Evolutionary conservation across 1,140 invertebrate genomes (phyloP).

Genomic region (Aphis craccivora): DNA sequence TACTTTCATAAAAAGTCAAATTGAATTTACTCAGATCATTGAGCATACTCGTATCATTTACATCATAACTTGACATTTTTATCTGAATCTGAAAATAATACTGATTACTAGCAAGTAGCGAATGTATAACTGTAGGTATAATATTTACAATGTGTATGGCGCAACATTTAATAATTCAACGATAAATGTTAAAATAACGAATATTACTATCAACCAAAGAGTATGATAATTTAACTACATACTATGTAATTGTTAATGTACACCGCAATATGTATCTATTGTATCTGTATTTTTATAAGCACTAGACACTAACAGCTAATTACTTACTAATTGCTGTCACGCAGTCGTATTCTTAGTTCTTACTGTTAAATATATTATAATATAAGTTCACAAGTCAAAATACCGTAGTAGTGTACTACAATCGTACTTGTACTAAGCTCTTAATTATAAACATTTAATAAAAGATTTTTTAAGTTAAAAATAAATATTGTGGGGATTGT

Average conservation of each 20-base stretch:
- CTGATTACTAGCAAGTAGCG: neutral
- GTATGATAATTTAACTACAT: neutral
- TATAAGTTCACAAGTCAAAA: neutral
- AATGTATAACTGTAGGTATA: no score
- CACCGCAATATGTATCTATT: neutral
- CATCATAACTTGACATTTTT: neutral
- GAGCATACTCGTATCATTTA: neutral
- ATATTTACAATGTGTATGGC: neutral
- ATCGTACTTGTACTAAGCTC: no score
- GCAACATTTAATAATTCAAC: neutral
- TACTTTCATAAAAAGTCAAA: neutral
- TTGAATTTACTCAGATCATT: neutral
- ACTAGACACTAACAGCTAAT: neutral
- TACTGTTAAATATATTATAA: no score
- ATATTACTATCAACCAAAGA: neutral
- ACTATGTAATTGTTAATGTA: neutral
- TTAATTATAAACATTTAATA: no score
- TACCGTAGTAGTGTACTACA: neutral
- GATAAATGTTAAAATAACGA: neutral
- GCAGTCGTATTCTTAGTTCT: neutral
- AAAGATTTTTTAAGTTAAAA: no score
- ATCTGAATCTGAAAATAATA: slow-evolving; percentile 9
- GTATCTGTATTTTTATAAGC: neutral
- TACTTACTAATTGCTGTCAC: neutral
- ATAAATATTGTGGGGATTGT: no score